Base-by-base conservation (phyloP, 2,888 invertebrate species). In the Enchytraeus crypticus region DNA sequence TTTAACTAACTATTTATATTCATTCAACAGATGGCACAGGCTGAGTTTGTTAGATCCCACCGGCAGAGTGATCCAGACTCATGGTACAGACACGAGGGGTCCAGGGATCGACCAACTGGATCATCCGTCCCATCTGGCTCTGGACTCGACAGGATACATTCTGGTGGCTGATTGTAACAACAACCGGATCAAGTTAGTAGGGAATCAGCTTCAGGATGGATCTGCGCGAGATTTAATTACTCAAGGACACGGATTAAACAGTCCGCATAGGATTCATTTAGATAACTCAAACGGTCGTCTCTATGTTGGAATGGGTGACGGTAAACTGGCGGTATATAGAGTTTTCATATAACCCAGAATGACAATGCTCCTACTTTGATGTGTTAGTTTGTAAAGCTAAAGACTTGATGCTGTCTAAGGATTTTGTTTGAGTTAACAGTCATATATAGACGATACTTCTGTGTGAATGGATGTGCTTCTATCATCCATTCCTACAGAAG, bases 11-110 rank as follows among this genome's bases (percentile, higher is more conserved):
- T n/a, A n/a, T n/a, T n/a, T n/a, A n/a, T n/a, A n/a, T n/a, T n/a
- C n/a, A n/a, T n/a, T n/a, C n/a, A n/a, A n/a, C 47, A 43, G 57
- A 11, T 57, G 57, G 57, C 57, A 57, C 32, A 27, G 57, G 18
- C 29, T 57, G 27, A 26, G 57, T 23, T 27, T 57, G 46, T 3
- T 57, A 5, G 57, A 57, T 18, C 27, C 45, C 18, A 33, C 18
- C 26, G 57, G 57, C 21, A 18, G 46, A 0, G 1, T 43, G 3
- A 32, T 57, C 57, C 45, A 57, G 45, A 18, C 49, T 8, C 14
- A 4, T 26, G 46, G 43, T 43, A 38, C 34, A 3, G n/a, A 18
- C 29, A 26, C 21, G 8, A 29, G 29, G 18, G 59, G 59, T 11
- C 29, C 51, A 33, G 45, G 51, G 21, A 18, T 33, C 29, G 51